Evolutionary conservation across 2,888 invertebrate species (phyloP).

Genomic region (Noctuana brunneofusca): DNA sequence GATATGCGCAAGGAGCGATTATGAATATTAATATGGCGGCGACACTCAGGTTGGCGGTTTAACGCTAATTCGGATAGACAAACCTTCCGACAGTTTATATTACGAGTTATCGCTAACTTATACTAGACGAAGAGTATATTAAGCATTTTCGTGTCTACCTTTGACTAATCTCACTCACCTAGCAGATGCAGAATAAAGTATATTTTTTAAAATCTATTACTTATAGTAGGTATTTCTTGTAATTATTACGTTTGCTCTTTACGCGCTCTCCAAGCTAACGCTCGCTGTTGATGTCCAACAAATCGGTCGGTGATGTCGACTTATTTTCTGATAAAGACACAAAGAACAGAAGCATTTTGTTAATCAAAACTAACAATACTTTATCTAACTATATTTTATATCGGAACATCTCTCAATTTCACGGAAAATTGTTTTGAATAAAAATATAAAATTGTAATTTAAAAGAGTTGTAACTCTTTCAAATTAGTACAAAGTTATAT

Average conservation of each 20-base stretch:
- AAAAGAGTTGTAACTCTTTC: slow-evolving; percentile 40
- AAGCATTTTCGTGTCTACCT: neutral
- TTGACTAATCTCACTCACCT: too few species aligned
- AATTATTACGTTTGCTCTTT: too few species aligned
- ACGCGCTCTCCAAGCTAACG: too few species aligned
- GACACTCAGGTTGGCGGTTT: slow-evolving; percentile 67
- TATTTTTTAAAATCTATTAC: too few species aligned
- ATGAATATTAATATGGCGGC: slow-evolving; percentile 75
- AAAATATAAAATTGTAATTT: too few species aligned
- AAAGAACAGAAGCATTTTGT: too few species aligned
- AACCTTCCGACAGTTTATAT: slow-evolving; percentile 46
- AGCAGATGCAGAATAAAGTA: too few species aligned
- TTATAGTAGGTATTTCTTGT: too few species aligned
- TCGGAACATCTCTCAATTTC: too few species aligned
- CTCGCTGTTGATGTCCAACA: too few species aligned
- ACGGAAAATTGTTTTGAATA: too few species aligned
- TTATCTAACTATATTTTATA: too few species aligned
- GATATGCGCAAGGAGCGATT: slow-evolving; percentile 52
- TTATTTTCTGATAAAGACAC: neutral
- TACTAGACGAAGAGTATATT: slow-evolving; percentile 5
- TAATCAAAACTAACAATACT: neutral
- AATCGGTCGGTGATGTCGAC: neutral
- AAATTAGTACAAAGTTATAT: slow-evolving; percentile 70
- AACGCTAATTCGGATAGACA: slow-evolving; percentile 72
- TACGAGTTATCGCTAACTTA: slow-evolving; percentile 23